Percentiles rank a stretch among this genome's conserved stretches.
Evolutionary conservation across 2,888 invertebrate genomes (phyloP).

Genomic region (Trichogramma dendrolimi): DNA sequence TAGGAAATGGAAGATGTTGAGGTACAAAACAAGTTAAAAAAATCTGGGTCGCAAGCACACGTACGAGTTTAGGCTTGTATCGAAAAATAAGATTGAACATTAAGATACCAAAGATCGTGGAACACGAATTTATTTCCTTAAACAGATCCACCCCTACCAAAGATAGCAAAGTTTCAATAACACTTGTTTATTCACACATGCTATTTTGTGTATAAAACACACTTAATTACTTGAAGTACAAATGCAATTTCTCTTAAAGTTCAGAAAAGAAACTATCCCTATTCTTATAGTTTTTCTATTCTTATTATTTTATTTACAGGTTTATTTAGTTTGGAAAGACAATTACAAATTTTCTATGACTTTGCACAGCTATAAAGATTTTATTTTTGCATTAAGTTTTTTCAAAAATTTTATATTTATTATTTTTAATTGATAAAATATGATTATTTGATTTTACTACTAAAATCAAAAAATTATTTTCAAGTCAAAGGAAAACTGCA

Average conservation of each 20-base stretch:
- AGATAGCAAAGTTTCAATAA: conserved; percentile 2
- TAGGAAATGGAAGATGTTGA: not conserved
- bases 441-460: too few relatives aligned
- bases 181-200: not conserved
- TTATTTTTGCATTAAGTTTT: too few relatives aligned
- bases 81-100: conserved; percentile 10
- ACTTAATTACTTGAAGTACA: too few relatives aligned
- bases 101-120: conserved; percentile 19
- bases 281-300: not conserved
- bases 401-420: too few relatives aligned
- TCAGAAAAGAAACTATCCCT: not conserved
- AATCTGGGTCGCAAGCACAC: conserved; percentile 8
- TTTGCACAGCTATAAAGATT: too few relatives aligned
- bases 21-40: conserved; percentile 4
- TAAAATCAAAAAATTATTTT: too few relatives aligned
- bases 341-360: too few relatives aligned
- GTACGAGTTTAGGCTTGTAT: conserved; percentile 7
- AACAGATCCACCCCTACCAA: not conserved
- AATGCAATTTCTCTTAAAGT: not conserved
- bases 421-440: too few relatives aligned
- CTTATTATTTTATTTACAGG: not conserved
- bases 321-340: too few relatives aligned
- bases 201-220: too few relatives aligned
- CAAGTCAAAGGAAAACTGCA: too few relatives aligned
- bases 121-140: conserved; percentile 23